Percentiles rank a stretch among this genome's conserved stretches.
Evolutionary conservation across 1,140 invertebrate genomes (phyloP).

Genomic region (Berghia stephanieae): DNA sequence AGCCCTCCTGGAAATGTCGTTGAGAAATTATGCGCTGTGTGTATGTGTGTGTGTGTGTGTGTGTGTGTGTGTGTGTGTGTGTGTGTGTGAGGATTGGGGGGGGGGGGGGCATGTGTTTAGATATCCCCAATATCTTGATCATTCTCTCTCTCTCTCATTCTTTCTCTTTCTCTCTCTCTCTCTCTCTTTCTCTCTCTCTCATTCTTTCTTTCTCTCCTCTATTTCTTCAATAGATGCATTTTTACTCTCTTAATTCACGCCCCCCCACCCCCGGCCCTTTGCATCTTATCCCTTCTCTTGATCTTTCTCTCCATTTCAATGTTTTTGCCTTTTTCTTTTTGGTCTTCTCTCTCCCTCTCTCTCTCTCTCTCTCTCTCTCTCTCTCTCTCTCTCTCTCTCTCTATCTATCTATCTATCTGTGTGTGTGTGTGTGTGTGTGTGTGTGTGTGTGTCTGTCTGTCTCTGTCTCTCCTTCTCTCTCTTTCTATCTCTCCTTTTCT

Average conservation of each 20-base stretch:
- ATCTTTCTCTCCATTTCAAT: not conserved
- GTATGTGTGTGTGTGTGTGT: slow-evolving; percentile 14
- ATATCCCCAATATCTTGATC: not conserved
- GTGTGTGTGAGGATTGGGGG: no score
- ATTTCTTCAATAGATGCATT: not conserved
- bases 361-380: not conserved
- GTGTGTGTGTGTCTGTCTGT: not conserved
- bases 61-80: slow-evolving; percentile 12
- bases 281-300: not conserved
- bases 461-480: no score
- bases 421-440: not conserved
- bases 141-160: no score
- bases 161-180: not conserved
- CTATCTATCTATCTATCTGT: no score
- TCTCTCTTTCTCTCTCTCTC: not conserved
- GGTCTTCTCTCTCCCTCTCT: no score
- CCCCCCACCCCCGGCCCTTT: not conserved
- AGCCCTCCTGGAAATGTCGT: no score
- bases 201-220: no score
- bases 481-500: no score
- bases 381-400: no score
- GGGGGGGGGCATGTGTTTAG: not conserved
- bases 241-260: not conserved
- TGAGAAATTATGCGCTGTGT: not conserved
- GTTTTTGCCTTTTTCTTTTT: not conserved